phyloP scores from a whole-genome alignment of 2,888 invertebrate genomes.

The Petrolisthes manimaculis region DNA sequence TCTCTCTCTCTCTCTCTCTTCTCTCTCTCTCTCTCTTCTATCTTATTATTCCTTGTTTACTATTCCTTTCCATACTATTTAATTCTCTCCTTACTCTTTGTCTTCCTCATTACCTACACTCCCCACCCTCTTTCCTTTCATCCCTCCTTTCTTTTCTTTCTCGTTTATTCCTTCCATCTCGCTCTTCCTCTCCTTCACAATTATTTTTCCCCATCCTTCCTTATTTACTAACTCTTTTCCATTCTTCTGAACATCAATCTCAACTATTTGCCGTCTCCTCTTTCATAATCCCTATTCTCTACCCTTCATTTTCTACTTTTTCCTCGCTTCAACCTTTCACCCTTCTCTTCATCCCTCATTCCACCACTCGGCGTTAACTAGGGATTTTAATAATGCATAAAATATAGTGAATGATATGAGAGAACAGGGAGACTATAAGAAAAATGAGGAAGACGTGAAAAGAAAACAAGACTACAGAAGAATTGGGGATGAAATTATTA shows the following conservation, averaged over 20 bases:
- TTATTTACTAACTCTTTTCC: not conserved
- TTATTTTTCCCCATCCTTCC: not conserved
- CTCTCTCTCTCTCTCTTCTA: not conserved
- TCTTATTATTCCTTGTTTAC: not conserved
- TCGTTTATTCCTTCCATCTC: not conserved
- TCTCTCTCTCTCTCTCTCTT: not conserved
- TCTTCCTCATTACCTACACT: not conserved
- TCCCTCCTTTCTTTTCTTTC: not conserved
- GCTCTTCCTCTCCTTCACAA: not conserved
- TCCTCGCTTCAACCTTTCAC: not conserved
- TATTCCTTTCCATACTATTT: not conserved
- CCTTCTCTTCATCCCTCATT: not conserved
- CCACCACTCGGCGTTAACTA: no score
- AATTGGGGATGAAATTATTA: not conserved
- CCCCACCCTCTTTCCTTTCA: not conserved
- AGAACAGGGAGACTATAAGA: no score
- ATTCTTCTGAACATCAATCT: not conserved
- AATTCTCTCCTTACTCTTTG: not conserved
- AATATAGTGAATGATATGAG: no score
- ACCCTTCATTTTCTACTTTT: not conserved
- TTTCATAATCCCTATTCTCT: not conserved
- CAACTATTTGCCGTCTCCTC: not conserved
- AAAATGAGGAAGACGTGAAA: not conserved
- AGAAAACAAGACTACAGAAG: constrained; percentile 10
- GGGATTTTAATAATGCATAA: no score